Conservation (phyloP, 1,140 invertebrate genomes). For the Harlomillsia oculata region DNA sequence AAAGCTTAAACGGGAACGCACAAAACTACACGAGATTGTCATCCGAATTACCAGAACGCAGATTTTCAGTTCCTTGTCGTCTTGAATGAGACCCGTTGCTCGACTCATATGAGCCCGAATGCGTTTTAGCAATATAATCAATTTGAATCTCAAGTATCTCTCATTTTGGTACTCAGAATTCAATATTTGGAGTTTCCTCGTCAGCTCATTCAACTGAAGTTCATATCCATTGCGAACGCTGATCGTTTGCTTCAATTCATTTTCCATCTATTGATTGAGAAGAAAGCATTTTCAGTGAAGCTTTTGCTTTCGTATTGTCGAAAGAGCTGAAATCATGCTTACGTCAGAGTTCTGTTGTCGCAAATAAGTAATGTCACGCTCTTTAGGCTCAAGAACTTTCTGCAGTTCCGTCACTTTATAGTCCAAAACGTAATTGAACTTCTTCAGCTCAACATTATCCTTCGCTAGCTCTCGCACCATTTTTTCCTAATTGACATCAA, state of each 20-base stretch:
- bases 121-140: conserved; percentile 57
- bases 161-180: conserved; percentile 60
- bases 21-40: not conserved
- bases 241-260: conserved; percentile 59
- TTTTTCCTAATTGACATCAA: conserved; percentile 51
- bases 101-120: conserved; percentile 70
- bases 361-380: conserved; percentile 65
- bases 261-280: conserved; percentile 44
- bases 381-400: conserved; percentile 71
- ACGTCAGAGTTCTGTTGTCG: conserved; percentile 64
- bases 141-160: conserved; percentile 50
- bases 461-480: conserved; percentile 69
- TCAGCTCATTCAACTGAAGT: conserved; percentile 58
- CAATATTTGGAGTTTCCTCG: conserved; percentile 61
- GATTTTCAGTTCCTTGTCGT: conserved; percentile 64
- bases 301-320: no score
- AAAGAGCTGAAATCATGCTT: no score
- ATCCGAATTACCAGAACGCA: conserved; percentile 53
- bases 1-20: not conserved
- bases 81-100: conserved; percentile 62
- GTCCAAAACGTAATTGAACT: conserved; percentile 79
- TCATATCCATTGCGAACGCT: conserved; percentile 55
- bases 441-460: conserved; percentile 78
- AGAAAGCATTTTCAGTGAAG: not conserved
- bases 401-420: conserved; percentile 79